phyloP scores from a whole-genome alignment of 2,113 vertebrate species.

The Hydropotes inermis region DNA sequence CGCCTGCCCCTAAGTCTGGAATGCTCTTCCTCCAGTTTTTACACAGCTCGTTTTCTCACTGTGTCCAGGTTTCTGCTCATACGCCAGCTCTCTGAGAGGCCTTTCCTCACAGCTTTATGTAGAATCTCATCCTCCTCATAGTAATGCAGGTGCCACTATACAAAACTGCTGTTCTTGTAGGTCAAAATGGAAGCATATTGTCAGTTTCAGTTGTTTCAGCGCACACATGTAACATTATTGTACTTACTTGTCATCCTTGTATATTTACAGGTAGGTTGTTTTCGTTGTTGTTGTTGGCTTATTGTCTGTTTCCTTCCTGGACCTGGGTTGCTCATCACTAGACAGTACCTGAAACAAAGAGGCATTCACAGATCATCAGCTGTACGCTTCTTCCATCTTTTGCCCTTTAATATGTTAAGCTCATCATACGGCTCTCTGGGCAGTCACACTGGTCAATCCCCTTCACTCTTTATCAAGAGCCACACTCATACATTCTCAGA shows the following conservation, averaged over 20 bases:
- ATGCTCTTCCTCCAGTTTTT: not conserved
- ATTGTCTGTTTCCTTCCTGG: not conserved
- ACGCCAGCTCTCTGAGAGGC: not conserved
- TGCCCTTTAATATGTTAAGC: not conserved
- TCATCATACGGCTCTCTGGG: not conserved
- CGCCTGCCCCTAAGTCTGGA: not conserved
- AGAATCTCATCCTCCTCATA: not conserved
- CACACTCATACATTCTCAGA: not conserved
- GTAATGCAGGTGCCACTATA: rapidly evolving
- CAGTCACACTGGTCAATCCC: not conserved
- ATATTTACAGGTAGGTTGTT: not conserved
- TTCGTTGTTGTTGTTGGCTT: not conserved
- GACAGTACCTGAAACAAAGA: not conserved
- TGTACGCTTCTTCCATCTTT: not conserved
- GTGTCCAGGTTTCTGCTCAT: not conserved
- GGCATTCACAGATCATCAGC: not conserved
- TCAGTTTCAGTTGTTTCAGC: not conserved
- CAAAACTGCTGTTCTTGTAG: not conserved
- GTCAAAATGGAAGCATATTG: not conserved
- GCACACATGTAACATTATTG: not conserved
- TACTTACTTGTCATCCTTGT: not conserved
- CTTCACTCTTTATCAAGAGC: not conserved
- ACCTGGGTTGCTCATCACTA: not conserved
- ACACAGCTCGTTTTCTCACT: not conserved
- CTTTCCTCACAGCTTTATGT: not conserved